phyloP scores from a whole-genome alignment of 2,888 invertebrate genomes.

The Mimas tiliae region DNA sequence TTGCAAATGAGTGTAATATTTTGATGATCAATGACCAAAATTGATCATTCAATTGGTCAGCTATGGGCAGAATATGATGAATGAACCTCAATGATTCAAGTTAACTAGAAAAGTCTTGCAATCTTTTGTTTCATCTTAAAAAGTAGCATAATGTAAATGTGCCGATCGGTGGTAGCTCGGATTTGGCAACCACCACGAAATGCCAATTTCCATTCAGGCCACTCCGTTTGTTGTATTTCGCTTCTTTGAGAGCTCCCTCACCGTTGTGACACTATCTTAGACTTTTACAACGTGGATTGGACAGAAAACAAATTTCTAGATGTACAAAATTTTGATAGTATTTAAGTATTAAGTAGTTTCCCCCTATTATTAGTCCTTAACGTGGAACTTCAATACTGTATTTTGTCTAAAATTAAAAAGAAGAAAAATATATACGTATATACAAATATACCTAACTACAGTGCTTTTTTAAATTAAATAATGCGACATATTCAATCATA shows the following conservation, averaged over 20 bases:
- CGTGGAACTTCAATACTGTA: too few relatives aligned
- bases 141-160: conserved; percentile 26
- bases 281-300: conserved; percentile 2
- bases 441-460: too few relatives aligned
- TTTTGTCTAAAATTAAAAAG: too few relatives aligned
- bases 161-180: conserved; percentile 15
- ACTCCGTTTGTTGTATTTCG: conserved; percentile 34
- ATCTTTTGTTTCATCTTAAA: neutral
- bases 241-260: conserved; percentile 21
- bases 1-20: too few relatives aligned
- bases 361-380: too few relatives aligned
- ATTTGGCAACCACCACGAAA: conserved; percentile 32
- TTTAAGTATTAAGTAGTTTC: neutral
- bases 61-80: too few relatives aligned
- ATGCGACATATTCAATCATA: too few relatives aligned
- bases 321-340: neutral
- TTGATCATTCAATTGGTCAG: too few relatives aligned
- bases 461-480: too few relatives aligned
- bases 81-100: neutral
- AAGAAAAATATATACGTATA: too few relatives aligned
- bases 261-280: conserved; percentile 16
- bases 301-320: neutral
- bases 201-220: conserved; percentile 43
- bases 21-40: neutral
- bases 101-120: neutral